phyloP scores from a whole-genome alignment of 2,888 invertebrate genomes.

The Microctonus brassicae region DNA sequence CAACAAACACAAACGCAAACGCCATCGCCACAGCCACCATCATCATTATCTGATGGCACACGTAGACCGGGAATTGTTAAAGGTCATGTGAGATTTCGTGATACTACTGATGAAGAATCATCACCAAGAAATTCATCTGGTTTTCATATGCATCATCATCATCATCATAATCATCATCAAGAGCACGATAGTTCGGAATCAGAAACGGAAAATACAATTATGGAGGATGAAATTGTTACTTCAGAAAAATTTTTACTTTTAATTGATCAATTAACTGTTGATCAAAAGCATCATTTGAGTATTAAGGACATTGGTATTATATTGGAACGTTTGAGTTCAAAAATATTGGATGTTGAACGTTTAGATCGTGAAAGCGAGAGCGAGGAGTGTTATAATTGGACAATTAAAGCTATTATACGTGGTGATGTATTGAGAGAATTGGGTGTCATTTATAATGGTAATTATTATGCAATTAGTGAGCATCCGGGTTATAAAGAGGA shows the following conservation, averaged over 20 bases:
- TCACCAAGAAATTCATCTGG: conserved; percentile 40
- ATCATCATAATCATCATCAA: conserved; percentile 62
- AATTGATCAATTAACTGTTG: conserved; percentile 92
- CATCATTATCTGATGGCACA: conserved; percentile 68
- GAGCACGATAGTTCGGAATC: conserved; percentile 92
- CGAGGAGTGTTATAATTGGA: conserved; percentile 96
- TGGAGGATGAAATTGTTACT: conserved; percentile 91
- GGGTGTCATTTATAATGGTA: conserved; percentile 94
- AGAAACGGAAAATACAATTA: conserved; percentile 92
- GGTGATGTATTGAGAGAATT: conserved; percentile 92
- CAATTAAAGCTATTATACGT: conserved; percentile 94
- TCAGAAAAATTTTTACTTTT: conserved; percentile 93
- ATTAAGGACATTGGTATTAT: conserved; percentile 97
- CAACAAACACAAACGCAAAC: conserved; percentile 68
- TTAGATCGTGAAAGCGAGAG: conserved; percentile 92
- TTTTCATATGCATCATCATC: conserved; percentile 64
- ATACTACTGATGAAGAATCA: conserved; percentile 77
- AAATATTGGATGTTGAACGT: conserved; percentile 93
- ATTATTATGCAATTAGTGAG: conserved; percentile 95
- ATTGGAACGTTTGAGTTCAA: conserved; percentile 90
- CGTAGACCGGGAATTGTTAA: conserved; percentile 74
- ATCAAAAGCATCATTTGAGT: conserved; percentile 91
- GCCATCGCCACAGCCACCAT: conserved; percentile 75
- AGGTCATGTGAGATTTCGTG: conserved; percentile 88
- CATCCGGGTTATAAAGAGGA: conserved; percentile 94